phyloP scores from a whole-genome alignment of 2,113 vertebrate species.

The Daphoenositta chrysoptera region DNA sequence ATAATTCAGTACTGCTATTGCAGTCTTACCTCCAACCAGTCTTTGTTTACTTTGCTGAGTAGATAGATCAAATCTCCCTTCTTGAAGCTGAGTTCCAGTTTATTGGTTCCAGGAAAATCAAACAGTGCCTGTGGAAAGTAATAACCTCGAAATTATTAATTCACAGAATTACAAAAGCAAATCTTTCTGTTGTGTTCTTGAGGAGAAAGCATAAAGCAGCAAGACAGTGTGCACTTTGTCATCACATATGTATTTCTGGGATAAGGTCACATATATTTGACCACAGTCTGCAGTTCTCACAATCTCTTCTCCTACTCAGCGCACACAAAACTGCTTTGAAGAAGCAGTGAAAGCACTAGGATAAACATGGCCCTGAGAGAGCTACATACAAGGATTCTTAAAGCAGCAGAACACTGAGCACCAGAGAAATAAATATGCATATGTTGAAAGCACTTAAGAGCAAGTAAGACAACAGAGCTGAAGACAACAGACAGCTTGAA shows the following conservation, averaged over 20 bases:
- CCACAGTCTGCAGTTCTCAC: not conserved
- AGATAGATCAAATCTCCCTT: slow-evolving; percentile 92
- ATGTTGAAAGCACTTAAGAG: not conserved
- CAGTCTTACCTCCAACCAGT: slow-evolving; percentile 92
- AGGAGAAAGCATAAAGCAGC: not conserved
- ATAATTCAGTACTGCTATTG: not conserved
- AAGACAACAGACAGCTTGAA: not conserved
- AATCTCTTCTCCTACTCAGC: not conserved
- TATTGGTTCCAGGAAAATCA: slow-evolving; percentile 85
- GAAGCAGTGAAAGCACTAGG: not conserved
- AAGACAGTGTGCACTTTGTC: not conserved
- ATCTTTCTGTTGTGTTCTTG: not conserved
- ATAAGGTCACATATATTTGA: not conserved
- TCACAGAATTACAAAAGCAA: not conserved
- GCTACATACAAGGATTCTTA: not conserved
- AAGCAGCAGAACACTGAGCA: not conserved
- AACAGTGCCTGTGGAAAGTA: slow-evolving; percentile 82
- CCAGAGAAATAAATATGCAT: not conserved
- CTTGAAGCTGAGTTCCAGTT: slow-evolving; percentile 88
- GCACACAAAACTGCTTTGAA: not conserved
- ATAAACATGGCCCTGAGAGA: not conserved
- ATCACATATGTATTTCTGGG: not conserved
- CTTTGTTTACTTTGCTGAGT: slow-evolving; percentile 87
- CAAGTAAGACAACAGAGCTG: not conserved
- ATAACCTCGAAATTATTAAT: not conserved